Evolutionary conservation across 2,113 vertebrate species (phyloP).

Genomic region (Thryonomys swinderianus): DNA sequence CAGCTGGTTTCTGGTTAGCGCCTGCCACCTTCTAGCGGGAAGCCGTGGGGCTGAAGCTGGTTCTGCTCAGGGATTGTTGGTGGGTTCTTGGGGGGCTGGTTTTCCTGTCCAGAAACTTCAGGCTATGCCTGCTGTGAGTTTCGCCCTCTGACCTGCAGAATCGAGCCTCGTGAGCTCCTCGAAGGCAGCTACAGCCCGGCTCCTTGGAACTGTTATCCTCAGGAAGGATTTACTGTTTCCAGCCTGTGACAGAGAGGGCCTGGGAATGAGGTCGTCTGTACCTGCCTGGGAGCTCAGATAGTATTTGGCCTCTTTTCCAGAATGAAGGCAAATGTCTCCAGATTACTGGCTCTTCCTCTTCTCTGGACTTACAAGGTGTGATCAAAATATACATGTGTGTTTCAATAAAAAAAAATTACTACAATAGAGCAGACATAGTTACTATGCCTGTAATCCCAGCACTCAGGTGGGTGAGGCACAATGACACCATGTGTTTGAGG

Average conservation of each 20-base stretch:
- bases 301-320: not conserved
- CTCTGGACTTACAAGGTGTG: not conserved
- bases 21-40: not conserved
- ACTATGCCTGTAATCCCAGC: not conserved
- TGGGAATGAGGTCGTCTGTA: rapidly evolving
- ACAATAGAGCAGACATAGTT: not conserved
- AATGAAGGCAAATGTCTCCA: not conserved
- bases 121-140: not conserved
- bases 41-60: rapidly evolving
- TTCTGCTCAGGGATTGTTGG: not conserved
- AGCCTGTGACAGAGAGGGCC: not conserved
- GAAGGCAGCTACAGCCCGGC: not conserved
- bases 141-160: not conserved
- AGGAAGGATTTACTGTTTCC: not conserved
- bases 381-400: not conserved
- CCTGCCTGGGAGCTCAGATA: not conserved
- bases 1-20: rapidly evolving
- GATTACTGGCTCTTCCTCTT: not conserved
- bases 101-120: not conserved
- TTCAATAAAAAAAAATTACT: not conserved
- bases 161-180: not conserved
- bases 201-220: not conserved
- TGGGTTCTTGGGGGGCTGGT: rapidly evolving
- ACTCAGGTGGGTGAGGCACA: not conserved
- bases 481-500: not conserved